Percentiles rank a stretch among this genome's conserved stretches.
These are phyloP conservation scores for Etheostoma nigrum DNA, from an alignment of 2,797 vertebrate species.

Conservation along the genomic window DNA sequence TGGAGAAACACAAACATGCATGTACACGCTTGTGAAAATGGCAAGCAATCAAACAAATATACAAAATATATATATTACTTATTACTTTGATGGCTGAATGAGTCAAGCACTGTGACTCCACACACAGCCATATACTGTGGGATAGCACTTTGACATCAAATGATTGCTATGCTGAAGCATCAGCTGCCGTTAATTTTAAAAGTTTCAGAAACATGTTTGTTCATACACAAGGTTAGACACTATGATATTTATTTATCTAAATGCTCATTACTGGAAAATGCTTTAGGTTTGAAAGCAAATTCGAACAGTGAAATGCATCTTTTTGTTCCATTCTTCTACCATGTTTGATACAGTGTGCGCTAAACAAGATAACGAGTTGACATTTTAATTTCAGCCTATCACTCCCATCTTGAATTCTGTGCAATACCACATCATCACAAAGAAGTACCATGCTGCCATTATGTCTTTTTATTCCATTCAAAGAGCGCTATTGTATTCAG, in stretches of 20 bases:
- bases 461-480: conserved; percentile 44
- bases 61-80: neutral
- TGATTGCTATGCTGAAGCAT: neutral
- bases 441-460: conserved; percentile 42
- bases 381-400: conserved; percentile 68
- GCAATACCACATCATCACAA: conserved; percentile 43
- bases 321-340: conserved; percentile 1
- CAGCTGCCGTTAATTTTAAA: neutral
- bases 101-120: conserved; percentile 1
- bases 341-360: conserved; percentile 15
- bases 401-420: conserved; percentile 49
- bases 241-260: neutral
- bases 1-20: neutral
- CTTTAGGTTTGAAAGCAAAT: neutral
- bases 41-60: neutral
- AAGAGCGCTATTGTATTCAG: neutral
- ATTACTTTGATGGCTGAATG: conserved; percentile 14
- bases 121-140: neutral
- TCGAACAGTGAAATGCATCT: neutral
- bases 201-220: neutral
- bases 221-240: neutral
- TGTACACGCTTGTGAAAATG: neutral
- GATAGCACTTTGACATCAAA: neutral
- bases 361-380: conserved; percentile 49
- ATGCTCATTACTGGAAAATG: neutral